Percentiles rank a stretch among this genome's conserved stretches.
phyloP scores from a whole-genome alignment of 2,888 invertebrate species.

The Aquatica leii region DNA sequence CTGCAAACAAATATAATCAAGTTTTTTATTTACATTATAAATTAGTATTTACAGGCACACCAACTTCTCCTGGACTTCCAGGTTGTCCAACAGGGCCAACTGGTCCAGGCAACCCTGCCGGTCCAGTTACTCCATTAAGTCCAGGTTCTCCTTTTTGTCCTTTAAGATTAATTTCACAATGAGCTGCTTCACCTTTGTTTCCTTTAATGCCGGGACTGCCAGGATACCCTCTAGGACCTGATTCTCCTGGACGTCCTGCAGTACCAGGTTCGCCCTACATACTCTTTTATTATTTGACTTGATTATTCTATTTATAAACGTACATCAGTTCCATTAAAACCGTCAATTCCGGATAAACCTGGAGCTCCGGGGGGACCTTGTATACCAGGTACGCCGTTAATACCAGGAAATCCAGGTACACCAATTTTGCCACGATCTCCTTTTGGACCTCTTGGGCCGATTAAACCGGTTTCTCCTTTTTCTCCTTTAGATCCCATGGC shows the following conservation, averaged over 20 bases:
- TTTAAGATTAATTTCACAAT: conserved; percentile 73
- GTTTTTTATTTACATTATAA: not conserved
- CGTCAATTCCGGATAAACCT: conserved; percentile 89
- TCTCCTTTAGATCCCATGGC: conserved; percentile 87
- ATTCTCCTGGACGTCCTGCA: conserved; percentile 73
- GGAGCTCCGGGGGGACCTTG: conserved; percentile 74
- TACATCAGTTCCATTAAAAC: conserved; percentile 96
- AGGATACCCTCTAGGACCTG: conserved; percentile 79
- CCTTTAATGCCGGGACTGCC: conserved; percentile 75
- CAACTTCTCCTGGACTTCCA: conserved; percentile 71
- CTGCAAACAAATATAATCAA: conserved; percentile 43
- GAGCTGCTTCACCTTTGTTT: conserved; percentile 83
- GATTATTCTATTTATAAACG: conserved; percentile 52
- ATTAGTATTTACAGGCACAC: conserved; percentile 63
- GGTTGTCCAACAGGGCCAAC: conserved; percentile 67
- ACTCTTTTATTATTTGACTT: conserved; percentile 6
- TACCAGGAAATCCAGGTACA: conserved; percentile 85
- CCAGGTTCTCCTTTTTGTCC: conserved; percentile 91
- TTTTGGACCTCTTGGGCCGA: conserved; percentile 82
- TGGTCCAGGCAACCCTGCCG: conserved; percentile 70
- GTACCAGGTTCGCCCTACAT: conserved; percentile 78
- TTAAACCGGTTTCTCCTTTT: conserved; percentile 85
- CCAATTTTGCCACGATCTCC: conserved; percentile 89
- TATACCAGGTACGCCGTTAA: conserved; percentile 75
- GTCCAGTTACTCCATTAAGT: conserved; percentile 74